These are phyloP conservation scores for Falcaria lacertinaria DNA, from an alignment of 2,888 invertebrate genomes.

Conservation along the genomic window DNA sequence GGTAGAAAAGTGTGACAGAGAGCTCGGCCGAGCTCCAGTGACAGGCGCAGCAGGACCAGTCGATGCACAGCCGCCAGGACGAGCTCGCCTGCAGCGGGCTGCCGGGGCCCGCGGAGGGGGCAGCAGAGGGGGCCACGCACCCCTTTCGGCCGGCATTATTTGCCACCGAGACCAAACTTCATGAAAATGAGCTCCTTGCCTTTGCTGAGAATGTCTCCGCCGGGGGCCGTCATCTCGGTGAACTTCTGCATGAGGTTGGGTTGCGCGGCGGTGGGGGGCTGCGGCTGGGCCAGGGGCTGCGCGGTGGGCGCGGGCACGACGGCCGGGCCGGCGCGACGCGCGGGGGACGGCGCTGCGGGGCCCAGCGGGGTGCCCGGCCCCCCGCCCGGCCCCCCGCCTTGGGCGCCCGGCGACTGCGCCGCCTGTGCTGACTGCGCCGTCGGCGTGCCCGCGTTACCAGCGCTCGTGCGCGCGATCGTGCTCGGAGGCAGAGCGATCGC, in stretches of 20 bases:
- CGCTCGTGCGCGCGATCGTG: constrained; percentile 82
- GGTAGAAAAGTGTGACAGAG: constrained; percentile 49
- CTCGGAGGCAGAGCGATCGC: constrained; percentile 63
- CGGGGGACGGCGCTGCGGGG: constrained; percentile 49
- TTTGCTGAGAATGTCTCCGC: constrained; percentile 94
- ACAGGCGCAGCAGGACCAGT: constrained; percentile 29
- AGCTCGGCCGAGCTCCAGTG: constrained; percentile 35
- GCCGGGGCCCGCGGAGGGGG: constrained; percentile 13
- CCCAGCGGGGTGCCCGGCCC: constrained; percentile 21
- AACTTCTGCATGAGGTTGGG: constrained; percentile 94
- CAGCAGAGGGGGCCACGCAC: constrained; percentile 28
- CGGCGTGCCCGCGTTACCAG: constrained; percentile 74
- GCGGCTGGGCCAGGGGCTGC: constrained; percentile 47
- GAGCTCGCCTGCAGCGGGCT: constrained; percentile 12
- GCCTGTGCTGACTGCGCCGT: constrained; percentile 58
- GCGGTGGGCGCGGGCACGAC: constrained; percentile 71
- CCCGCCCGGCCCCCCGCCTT: constrained; percentile 22
- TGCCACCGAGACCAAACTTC: constrained; percentile 93
- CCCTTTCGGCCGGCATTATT: constrained; percentile 77
- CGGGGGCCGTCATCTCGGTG: constrained; percentile 92
- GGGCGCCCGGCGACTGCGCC: constrained; percentile 60
- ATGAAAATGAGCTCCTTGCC: constrained; percentile 96
- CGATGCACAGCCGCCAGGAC: constrained; percentile 19
- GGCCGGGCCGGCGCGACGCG: constrained; percentile 70
- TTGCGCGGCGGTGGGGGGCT: constrained; percentile 66